Conservation (phyloP, 2,888 invertebrate genomes). For the Bembecia ichneumoniformis region DNA sequence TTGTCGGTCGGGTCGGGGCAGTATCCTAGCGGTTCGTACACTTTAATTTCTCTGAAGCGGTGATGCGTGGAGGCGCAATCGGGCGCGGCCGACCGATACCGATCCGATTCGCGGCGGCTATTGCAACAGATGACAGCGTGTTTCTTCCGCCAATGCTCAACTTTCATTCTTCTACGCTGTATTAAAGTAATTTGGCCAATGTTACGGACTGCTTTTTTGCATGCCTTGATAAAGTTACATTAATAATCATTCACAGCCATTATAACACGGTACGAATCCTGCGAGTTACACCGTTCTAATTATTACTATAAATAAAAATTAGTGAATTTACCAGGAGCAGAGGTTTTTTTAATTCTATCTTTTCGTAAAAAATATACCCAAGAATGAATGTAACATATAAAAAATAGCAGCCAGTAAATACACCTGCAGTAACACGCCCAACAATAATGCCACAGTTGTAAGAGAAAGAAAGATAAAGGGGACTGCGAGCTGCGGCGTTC, state of each 20-base stretch:
- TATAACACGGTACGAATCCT: too few species aligned
- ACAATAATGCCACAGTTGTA: conserved; percentile 33
- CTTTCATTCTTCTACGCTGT: background rate
- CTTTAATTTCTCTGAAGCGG: conserved; percentile 63
- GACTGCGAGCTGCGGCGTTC: conserved; percentile 48
- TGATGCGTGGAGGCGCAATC: conserved; percentile 65
- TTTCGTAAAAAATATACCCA: too few species aligned
- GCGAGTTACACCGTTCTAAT: too few species aligned
- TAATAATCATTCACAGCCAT: too few species aligned
- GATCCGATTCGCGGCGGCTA: conserved; percentile 55
- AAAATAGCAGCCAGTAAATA: background rate
- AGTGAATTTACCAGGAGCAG: too few species aligned
- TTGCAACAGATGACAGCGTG: conserved; percentile 49
- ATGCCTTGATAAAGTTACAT: too few species aligned
- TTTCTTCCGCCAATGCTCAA: conserved; percentile 34
- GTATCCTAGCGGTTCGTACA: conserved; percentile 49
- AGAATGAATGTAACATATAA: too few species aligned
- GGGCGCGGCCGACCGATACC: conserved; percentile 61
- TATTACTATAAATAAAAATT: too few species aligned
- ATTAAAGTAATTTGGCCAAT: background rate
- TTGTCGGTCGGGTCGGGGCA: conserved; percentile 29
- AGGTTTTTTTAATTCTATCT: too few species aligned
- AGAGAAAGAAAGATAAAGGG: conserved; percentile 37
- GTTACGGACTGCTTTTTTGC: too few species aligned
- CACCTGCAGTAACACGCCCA: conserved; percentile 8